Conservation (phyloP, 1,140 invertebrate genomes). For the Sminthurinus signatus region DNA sequence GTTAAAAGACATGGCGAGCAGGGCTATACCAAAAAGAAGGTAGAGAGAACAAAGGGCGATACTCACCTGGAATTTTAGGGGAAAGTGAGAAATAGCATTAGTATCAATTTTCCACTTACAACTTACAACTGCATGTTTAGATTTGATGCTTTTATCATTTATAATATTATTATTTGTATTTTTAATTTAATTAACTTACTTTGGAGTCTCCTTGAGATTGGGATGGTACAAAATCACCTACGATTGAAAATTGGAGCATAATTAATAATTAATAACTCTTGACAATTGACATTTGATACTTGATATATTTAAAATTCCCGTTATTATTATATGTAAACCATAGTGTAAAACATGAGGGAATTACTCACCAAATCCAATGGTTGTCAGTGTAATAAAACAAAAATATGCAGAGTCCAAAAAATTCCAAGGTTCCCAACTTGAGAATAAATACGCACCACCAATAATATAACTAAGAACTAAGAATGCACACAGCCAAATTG, state of each 20-base stretch:
- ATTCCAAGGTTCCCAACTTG: constrained; percentile 68
- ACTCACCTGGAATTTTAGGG: too few relatives aligned
- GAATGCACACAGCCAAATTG: constrained; percentile 83
- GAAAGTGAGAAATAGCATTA: not conserved
- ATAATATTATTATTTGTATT: too few relatives aligned
- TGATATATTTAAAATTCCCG: too few relatives aligned
- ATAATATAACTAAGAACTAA: constrained; percentile 79
- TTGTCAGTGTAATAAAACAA: constrained; percentile 91
- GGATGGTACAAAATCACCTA: constrained; percentile 86
- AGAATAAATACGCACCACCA: constrained; percentile 77
- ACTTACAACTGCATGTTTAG: too few relatives aligned
- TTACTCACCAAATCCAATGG: constrained; percentile 94
- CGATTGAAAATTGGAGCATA: too few relatives aligned
- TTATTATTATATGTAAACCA: too few relatives aligned
- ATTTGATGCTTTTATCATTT: too few relatives aligned
- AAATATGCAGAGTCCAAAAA: constrained; percentile 90
- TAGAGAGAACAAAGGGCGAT: constrained; percentile 89
- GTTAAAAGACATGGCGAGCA: constrained; percentile 98
- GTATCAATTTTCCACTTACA: too few relatives aligned
- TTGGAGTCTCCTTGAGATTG: constrained; percentile 54
- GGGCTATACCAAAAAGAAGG: constrained; percentile 89
- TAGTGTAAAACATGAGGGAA: too few relatives aligned
- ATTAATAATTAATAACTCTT: too few relatives aligned
- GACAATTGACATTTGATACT: too few relatives aligned
- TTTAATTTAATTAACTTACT: constrained; percentile 46